Evolutionary conservation across 2,888 invertebrate species (phyloP).

Genomic region (Pheosia gnoma): DNA sequence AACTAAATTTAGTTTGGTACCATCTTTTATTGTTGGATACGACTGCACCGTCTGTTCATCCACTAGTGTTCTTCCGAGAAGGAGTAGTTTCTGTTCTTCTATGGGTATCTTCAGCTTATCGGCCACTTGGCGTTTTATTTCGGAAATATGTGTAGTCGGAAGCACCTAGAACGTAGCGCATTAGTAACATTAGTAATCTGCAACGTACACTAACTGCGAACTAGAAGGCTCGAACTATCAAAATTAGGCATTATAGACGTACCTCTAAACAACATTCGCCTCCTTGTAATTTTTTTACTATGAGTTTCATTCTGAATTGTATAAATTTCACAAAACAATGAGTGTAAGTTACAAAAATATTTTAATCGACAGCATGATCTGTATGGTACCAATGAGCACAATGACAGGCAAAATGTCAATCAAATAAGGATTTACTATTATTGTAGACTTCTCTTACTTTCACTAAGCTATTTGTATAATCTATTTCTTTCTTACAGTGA

Average conservation of each 20-base stretch:
- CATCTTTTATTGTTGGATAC: constrained; percentile 90
- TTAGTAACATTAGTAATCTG: background rate
- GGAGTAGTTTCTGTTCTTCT: constrained; percentile 87
- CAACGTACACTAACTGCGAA: background rate
- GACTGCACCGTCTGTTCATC: constrained; percentile 88
- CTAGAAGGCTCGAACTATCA: background rate
- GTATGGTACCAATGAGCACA: constrained; percentile 20
- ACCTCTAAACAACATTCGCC: constrained; percentile 88
- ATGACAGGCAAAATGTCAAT: background rate
- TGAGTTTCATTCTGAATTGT: constrained; percentile 85
- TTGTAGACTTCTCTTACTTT: no score
- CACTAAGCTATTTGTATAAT: no score
- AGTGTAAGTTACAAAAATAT: constrained; percentile 35
- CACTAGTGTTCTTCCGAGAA: constrained; percentile 88
- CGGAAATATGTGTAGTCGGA: constrained; percentile 84
- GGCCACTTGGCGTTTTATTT: constrained; percentile 88
- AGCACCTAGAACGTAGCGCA: constrained; percentile 69
- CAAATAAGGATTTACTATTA: no score
- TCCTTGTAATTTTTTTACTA: constrained; percentile 89
- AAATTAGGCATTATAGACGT: constrained; percentile 34
- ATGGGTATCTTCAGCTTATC: constrained; percentile 86
- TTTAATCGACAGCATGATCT: constrained; percentile 33
- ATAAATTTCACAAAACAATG: constrained; percentile 25
- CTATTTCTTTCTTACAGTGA: no score
- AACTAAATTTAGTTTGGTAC: constrained; percentile 88